Conservation (phyloP, 2,797 vertebrate species). For the Sebastes iracundus region DNA sequence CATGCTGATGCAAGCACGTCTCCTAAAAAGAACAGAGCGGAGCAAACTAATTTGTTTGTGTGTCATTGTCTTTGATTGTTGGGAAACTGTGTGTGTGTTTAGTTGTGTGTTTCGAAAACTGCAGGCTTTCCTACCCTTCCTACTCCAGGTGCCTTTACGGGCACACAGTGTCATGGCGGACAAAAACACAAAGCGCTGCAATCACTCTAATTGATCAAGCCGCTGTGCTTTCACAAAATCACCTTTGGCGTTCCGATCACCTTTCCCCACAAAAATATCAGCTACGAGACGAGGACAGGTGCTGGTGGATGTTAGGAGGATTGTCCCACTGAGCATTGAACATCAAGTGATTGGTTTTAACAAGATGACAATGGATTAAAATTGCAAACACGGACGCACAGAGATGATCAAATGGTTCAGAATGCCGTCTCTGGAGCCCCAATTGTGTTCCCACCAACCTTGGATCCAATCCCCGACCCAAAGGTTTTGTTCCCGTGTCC, state of each 20-base stretch:
- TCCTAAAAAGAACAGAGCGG: constrained; percentile 62
- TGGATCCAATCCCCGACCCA: constrained; percentile 15
- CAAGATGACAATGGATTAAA: constrained; percentile 27
- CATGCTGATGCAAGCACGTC: constrained; percentile 77
- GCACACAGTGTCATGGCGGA: not conserved
- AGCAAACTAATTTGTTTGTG: constrained; percentile 68
- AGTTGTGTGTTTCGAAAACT: constrained; percentile 26
- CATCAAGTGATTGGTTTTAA: constrained; percentile 12
- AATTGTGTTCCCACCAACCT: constrained; percentile 33
- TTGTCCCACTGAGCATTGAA: constrained; percentile 9
- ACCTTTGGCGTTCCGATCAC: constrained; percentile 23
- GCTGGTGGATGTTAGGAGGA: constrained; percentile 3
- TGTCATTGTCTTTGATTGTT: constrained; percentile 69
- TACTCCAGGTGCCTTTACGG: not conserved
- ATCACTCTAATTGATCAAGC: constrained; percentile 41
- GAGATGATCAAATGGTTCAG: constrained; percentile 24
- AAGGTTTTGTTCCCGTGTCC: constrained; percentile 28
- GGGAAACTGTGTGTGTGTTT: constrained; percentile 20
- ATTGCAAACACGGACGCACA: constrained; percentile 6
- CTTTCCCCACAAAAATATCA: constrained; percentile 2
- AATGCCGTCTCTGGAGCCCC: not conserved
- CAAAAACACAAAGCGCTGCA: constrained; percentile 33
- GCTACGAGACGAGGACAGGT: not conserved
- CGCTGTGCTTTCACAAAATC: not conserved
- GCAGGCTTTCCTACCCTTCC: constrained; percentile 4